A percentile compares a stretch with the other conserved stretches of the same genome.
Conservation (phyloP, 2,113 vertebrate genomes). For the Hippotragus niger region DNA sequence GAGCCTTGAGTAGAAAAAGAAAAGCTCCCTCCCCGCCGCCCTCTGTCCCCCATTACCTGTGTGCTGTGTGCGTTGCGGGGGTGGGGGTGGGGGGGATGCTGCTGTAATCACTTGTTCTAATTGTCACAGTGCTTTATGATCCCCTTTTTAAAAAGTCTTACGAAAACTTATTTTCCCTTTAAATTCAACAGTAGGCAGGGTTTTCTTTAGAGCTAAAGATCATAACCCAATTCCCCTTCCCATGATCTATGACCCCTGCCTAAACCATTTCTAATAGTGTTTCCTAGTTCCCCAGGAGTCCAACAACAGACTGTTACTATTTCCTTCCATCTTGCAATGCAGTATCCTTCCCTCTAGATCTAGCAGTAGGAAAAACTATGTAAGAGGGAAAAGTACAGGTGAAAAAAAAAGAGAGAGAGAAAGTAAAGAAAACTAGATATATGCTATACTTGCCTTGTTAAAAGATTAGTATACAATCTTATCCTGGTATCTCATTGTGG, state of each 20-base stretch:
- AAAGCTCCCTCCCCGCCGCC: fast-evolving
- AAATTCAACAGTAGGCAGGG: background rate
- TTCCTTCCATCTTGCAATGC: background rate
- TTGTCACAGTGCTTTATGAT: background rate
- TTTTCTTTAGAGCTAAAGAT: background rate
- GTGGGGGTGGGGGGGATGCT: fast-evolving
- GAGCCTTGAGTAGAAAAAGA: background rate
- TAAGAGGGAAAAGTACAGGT: background rate
- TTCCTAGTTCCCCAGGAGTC: background rate
- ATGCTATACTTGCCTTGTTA: background rate
- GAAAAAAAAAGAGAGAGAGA: background rate
- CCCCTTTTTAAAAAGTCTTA: background rate
- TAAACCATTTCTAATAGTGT: background rate
- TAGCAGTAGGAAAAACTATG: background rate
- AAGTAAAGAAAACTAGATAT: background rate
- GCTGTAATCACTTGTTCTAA: background rate
- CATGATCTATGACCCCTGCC: background rate
- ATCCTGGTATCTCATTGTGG: background rate
- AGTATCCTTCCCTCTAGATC: background rate
- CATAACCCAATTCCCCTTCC: background rate
- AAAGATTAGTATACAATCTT: background rate
- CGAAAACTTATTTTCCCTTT: background rate
- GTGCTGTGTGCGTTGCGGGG: fast-evolving
- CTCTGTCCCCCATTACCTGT: fast-evolving
- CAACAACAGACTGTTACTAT: background rate